Conservation (phyloP, 1,140 invertebrate species). For the Penaeus chinensis region DNA sequence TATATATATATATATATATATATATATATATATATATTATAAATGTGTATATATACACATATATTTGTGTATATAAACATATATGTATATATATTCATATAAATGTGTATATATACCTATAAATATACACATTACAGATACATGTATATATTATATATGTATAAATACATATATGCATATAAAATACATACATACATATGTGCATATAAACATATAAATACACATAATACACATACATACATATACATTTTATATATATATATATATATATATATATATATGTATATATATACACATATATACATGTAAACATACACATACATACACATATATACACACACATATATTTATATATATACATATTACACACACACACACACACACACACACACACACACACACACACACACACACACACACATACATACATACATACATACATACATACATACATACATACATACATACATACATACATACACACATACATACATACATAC, state of each 20-base stretch:
- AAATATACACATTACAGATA: no score
- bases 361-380: background rate
- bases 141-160: no score
- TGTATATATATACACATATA: conserved; percentile 14
- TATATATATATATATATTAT: no score
- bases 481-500: background rate
- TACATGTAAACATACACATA: conserved; percentile 21
- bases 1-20: no score
- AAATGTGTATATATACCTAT: no score
- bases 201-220: no score
- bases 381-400: background rate
- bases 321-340: conserved; percentile 21
- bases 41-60: no score
- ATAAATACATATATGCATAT: no score
- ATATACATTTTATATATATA: background rate
- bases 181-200: no score
- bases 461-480: background rate
- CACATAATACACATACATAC: background rate
- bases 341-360: conserved; percentile 28
- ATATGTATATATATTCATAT: no score
- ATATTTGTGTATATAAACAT: no score
- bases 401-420: background rate
- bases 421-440: background rate
- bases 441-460: background rate
- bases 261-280: background rate